Conservation (phyloP, 2,797 vertebrate species). For the Lutra lutra region DNA sequence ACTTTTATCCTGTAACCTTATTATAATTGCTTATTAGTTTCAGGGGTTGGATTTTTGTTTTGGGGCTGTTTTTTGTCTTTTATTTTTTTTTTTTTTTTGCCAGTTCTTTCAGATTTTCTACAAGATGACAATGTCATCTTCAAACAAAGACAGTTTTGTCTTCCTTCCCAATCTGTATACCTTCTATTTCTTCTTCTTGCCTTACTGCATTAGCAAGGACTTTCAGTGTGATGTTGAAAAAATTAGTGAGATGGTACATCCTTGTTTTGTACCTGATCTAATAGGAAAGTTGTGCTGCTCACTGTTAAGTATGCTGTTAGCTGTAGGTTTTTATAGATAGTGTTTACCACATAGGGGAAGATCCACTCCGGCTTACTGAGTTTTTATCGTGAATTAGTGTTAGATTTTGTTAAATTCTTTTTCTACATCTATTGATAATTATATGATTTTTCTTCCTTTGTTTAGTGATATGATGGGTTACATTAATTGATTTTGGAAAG, state of each 20-base stretch:
- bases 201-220: background rate
- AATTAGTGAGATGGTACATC: background rate
- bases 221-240: background rate
- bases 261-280: background rate
- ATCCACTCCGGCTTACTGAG: background rate
- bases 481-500: background rate
- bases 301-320: background rate
- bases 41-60: background rate
- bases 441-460: background rate
- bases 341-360: background rate
- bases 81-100: no score
- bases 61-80: no score
- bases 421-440: background rate
- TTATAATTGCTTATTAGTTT: background rate
- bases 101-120: background rate
- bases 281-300: background rate
- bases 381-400: background rate
- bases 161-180: background rate
- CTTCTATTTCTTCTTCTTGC: background rate
- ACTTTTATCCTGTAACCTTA: background rate
- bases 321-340: background rate
- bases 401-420: background rate
- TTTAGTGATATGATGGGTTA: background rate
- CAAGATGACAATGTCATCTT: background rate
- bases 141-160: background rate